A percentile compares a stretch with the other conserved stretches of the same genome.
Evolutionary conservation across 2,888 invertebrate genomes (phyloP).

Genomic region (Blastobasis lacticolella): DNA sequence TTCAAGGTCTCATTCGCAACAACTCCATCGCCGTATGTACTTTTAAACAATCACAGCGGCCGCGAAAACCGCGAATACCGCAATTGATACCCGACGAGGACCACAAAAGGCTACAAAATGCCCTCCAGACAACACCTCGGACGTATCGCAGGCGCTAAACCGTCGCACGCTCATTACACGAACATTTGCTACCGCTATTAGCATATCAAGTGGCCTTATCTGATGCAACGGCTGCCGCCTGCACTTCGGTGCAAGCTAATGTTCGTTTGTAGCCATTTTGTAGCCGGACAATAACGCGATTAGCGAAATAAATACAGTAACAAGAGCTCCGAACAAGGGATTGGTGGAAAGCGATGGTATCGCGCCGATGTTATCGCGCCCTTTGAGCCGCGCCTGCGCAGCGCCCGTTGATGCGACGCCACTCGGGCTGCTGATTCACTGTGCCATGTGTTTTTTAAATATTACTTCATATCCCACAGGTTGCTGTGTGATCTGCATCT

Average conservation of each 20-base stretch:
- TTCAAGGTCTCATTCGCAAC: too few species aligned
- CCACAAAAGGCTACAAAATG: neutral
- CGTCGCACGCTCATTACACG: conserved; percentile 57
- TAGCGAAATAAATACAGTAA: conserved; percentile 52
- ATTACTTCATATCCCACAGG: neutral
- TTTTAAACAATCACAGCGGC: too few species aligned
- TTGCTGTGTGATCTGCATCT: too few species aligned
- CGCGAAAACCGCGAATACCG: neutral
- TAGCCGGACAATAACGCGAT: conserved; percentile 57
- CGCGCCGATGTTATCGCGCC: too few species aligned
- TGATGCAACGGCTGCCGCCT: conserved; percentile 51
- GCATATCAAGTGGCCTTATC: conserved; percentile 65
- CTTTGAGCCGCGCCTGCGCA: too few species aligned
- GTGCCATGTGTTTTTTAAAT: too few species aligned
- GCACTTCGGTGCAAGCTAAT: conserved; percentile 29
- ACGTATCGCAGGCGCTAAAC: conserved; percentile 43
- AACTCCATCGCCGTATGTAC: too few species aligned
- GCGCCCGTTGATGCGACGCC: too few species aligned
- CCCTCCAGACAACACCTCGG: neutral
- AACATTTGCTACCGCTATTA: conserved; percentile 61
- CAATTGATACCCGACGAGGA: too few species aligned
- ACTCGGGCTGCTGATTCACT: too few species aligned
- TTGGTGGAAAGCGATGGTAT: conserved; percentile 8
- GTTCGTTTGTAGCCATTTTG: conserved; percentile 13
- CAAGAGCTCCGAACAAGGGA: conserved; percentile 36